Base-by-base conservation (phyloP, 2,113 vertebrate species). In the Puffinus mauretanicus region DNA sequence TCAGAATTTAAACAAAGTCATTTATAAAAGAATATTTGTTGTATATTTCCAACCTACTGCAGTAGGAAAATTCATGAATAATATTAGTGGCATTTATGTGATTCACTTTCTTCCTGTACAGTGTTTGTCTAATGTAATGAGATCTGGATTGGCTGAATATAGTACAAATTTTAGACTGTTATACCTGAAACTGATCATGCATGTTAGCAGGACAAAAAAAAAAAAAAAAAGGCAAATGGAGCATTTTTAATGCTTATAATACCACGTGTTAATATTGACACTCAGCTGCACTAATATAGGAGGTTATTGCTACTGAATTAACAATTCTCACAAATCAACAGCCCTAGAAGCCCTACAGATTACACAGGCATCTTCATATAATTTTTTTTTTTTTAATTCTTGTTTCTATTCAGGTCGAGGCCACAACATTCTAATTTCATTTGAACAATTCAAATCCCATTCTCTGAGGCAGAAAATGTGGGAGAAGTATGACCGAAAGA, bases 51-150 rank as follows among this genome's bases (percentile, higher is more conserved):
- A 96, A 93, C 58, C 61, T 79, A 91, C 60, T 82, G 82, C 83
- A 80, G 91, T 34, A 97, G 62, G 96, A 92, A 98, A 98, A 97
- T 88, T 97, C 95, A 98, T 98, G 95, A 98, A 98, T 98, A 98
- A 97, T 96, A 97, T 97, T 98, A 98, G 91, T 93, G 71, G 76
- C 97, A 97, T 98, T 98, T 98, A 98, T 88, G 93, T 92, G 97
- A 98, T 96, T 88, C 94, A 97, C 96, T 93, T 95, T 96, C 89
- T 97, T 96, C 76, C 87, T 91, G 86, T 95, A 96, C 88, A 94
- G 92, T 96, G 94, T 98, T 98, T 98, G 94, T 95, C 90, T 98
- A 97, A 97, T 71, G 36, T 96, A 98, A 98, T 98, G 96, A 98
- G 94, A 97, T 96, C 93, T 91, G 79, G 64, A 97, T 83, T 96